phyloP scores from a whole-genome alignment of 1,140 invertebrate species.

The Micrasema minimum region DNA sequence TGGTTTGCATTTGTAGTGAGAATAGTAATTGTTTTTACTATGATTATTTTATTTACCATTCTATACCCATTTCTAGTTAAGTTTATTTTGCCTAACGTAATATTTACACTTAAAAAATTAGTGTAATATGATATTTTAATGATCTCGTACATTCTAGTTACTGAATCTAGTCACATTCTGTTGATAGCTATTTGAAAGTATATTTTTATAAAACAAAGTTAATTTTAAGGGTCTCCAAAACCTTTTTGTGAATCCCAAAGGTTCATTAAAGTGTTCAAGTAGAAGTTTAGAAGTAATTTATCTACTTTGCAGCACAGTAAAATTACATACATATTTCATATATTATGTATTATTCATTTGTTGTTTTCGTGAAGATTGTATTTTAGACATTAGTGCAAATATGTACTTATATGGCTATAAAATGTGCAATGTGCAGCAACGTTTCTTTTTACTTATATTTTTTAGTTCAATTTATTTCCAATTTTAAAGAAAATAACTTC shows the following conservation, averaged over 20 bases:
- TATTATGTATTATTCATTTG: conserved; percentile 40
- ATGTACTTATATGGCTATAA: no score
- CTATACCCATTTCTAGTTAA: neutral
- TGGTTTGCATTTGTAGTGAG: neutral
- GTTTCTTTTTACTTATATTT: no score
- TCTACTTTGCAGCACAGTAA: conserved; percentile 46
- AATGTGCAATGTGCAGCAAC: no score
- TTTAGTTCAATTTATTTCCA: no score
- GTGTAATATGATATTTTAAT: conserved; percentile 31
- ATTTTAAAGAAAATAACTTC: no score
- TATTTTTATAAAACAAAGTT: conserved; percentile 40
- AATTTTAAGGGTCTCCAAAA: conserved; percentile 38
- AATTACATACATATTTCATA: conserved; percentile 15
- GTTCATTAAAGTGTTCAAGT: conserved; percentile 50
- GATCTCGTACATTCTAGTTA: conserved; percentile 23
- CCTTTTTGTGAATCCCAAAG: conserved; percentile 37
- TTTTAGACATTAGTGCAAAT: conserved; percentile 26
- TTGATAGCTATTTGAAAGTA: conserved; percentile 37
- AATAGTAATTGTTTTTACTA: neutral
- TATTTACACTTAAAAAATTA: conserved; percentile 9
- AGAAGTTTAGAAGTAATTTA: conserved; percentile 39
- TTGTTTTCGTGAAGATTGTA: conserved; percentile 47
- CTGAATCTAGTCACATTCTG: conserved; percentile 37
- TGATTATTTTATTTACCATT: neutral
- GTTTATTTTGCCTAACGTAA: neutral